phyloP scores from a whole-genome alignment of 2,797 vertebrate species.

The Gambusia yucatana region DNA sequence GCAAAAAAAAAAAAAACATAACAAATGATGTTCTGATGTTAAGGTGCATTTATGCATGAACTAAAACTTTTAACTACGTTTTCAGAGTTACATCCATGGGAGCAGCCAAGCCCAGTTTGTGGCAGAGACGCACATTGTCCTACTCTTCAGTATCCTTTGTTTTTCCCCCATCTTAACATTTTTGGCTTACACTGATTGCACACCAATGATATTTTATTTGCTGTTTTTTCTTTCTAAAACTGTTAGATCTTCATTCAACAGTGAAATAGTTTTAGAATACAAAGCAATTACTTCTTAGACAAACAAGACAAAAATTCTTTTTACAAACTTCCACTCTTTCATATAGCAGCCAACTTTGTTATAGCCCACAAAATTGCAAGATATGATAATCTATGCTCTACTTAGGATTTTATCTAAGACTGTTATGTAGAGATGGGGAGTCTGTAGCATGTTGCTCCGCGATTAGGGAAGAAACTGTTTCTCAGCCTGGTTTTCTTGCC shows the following conservation, averaged over 20 bases:
- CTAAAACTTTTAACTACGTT: conserved; percentile 33
- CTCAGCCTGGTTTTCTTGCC: no score
- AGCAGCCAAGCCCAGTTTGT: conserved; percentile 98
- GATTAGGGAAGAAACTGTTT: no score
- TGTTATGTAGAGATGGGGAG: no score
- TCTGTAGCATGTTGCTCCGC: no score
- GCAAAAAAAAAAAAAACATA: background rate
- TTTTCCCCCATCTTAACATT: background rate
- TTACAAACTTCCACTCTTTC: no score
- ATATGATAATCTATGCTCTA: no score
- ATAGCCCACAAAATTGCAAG: no score
- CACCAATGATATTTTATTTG: background rate
- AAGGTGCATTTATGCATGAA: background rate
- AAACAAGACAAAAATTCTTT: no score
- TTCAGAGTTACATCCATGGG: conserved; percentile 96
- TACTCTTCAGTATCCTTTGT: conserved; percentile 96
- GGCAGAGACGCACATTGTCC: conserved; percentile 96
- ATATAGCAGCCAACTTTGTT: no score
- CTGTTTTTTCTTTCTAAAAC: background rate
- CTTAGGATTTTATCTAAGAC: no score
- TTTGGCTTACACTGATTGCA: background rate
- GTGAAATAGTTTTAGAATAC: background rate
- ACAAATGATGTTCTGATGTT: background rate
- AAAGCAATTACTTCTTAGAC: background rate
- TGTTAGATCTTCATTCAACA: background rate